These are phyloP conservation scores for Tadarida brasiliensis DNA, from an alignment of 2,797 vertebrate genomes.

Conservation along the genomic window DNA sequence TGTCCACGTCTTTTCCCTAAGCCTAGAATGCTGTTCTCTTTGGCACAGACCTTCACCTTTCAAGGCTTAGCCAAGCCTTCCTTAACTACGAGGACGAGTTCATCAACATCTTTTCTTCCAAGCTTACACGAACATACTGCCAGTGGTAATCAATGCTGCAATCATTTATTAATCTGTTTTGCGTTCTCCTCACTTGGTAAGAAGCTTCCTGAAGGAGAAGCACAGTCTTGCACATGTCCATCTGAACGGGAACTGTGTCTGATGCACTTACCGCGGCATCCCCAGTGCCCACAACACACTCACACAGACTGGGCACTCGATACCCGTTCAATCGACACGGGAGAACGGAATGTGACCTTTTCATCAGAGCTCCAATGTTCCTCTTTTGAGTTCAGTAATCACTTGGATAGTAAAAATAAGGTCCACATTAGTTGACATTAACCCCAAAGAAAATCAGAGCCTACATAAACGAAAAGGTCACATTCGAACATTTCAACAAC, in stretches of 20 bases:
- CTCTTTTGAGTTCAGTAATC: background rate
- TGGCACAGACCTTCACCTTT: background rate
- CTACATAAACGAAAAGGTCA: background rate
- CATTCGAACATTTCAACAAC: background rate
- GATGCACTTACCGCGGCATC: background rate
- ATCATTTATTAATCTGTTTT: background rate
- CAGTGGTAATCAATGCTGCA: background rate
- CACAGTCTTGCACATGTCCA: background rate
- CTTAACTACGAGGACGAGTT: background rate
- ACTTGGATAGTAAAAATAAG: constrained; percentile 48
- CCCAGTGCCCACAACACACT: background rate
- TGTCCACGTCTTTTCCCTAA: background rate
- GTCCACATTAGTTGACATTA: background rate
- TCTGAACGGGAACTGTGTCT: background rate
- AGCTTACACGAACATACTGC: background rate
- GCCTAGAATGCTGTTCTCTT: background rate
- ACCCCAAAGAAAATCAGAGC: constrained; percentile 2
- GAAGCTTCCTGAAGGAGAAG: constrained; percentile 3
- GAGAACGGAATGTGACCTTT: constrained; percentile 16
- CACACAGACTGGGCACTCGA: background rate
- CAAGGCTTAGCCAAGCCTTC: background rate
- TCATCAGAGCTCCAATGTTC: background rate
- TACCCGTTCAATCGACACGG: background rate
- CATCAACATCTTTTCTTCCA: background rate
- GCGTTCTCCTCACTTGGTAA: background rate